A percentile compares a stretch with the other conserved stretches of the same genome.
Evolutionary conservation across 2,113 vertebrate genomes (phyloP).

Genomic region (Myotis brandtii): DNA sequence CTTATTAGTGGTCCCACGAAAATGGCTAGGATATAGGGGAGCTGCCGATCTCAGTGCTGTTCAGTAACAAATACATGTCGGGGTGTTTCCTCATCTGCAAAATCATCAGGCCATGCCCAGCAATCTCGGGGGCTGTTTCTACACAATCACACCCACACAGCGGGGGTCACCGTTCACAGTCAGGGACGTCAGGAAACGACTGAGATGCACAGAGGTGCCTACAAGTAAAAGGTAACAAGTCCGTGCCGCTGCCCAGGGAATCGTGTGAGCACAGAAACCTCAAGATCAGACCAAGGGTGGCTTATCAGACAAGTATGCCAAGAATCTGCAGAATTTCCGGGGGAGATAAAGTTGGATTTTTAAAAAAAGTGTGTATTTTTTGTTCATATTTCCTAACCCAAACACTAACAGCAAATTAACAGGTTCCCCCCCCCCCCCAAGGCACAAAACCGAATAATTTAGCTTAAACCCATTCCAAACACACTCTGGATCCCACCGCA

Average conservation of each 20-base stretch:
- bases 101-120: background rate
- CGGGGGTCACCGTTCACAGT: rapidly evolving
- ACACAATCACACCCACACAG: rapidly evolving
- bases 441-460: background rate
- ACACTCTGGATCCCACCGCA: rapidly evolving
- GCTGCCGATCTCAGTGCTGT: rapidly evolving
- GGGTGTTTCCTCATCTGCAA: rapidly evolving
- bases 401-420: background rate
- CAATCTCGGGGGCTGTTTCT: rapidly evolving
- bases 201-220: background rate
- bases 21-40: rapidly evolving
- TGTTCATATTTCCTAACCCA: background rate
- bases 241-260: background rate
- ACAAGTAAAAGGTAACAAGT: background rate
- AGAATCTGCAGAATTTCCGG: background rate
- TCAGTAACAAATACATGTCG: rapidly evolving
- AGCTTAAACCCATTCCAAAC: background rate
- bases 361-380: rapidly evolving
- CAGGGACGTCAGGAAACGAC: rapidly evolving
- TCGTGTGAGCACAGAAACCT: rapidly evolving
- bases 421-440: too few species aligned
- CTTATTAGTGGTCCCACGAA: rapidly evolving
- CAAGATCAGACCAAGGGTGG: rapidly evolving
- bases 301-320: background rate
- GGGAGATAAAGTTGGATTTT: background rate